Percentiles rank a stretch among this genome's conserved stretches.
phyloP scores from a whole-genome alignment of 2,888 invertebrate species.

The Alsophila aescularia region DNA sequence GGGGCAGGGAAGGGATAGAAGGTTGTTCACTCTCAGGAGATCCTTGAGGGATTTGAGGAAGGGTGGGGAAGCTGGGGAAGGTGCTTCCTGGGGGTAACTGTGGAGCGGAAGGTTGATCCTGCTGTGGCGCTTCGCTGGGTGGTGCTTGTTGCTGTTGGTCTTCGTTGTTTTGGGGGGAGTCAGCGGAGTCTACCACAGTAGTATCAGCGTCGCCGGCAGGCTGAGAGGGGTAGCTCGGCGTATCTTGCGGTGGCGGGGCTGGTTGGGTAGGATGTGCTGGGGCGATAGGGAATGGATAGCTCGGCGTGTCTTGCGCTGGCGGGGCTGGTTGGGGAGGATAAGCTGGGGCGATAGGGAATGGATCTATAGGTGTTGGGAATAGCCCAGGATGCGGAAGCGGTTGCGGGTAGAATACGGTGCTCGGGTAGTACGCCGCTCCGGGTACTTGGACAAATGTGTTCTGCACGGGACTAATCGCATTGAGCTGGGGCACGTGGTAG shows the following conservation, averaged over 20 bases:
- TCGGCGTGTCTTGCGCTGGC: constrained; percentile 36
- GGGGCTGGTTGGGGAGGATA: constrained; percentile 11
- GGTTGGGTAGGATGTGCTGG: constrained; percentile 33
- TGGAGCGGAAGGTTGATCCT: constrained; percentile 41
- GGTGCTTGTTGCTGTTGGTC: constrained; percentile 44
- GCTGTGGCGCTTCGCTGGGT: constrained; percentile 38
- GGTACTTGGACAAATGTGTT: constrained; percentile 56
- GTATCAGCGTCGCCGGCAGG: constrained; percentile 65
- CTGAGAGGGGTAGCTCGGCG: constrained; percentile 44
- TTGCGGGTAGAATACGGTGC: constrained; percentile 59
- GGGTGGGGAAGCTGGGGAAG: constrained; percentile 45
- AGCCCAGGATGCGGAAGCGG: constrained; percentile 37
- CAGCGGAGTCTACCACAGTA: constrained; percentile 72
- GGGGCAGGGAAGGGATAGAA: constrained; percentile 44
- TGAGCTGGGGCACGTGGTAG: constrained; percentile 58
- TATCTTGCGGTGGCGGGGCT: constrained; percentile 28
- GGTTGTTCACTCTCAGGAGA: constrained; percentile 30
- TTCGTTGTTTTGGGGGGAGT: constrained; percentile 41
- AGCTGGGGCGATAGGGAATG: constrained; percentile 43
- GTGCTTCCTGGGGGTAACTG: constrained; percentile 41
- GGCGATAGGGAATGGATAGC: constrained; percentile 38
- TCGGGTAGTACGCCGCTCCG: constrained; percentile 57
- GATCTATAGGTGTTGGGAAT: constrained; percentile 43
- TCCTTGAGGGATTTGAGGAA: constrained; percentile 28
- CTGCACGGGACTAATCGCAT: constrained; percentile 52